Percentiles rank a stretch among this genome's conserved stretches.
phyloP scores from a whole-genome alignment of 2,113 vertebrate species.

The Sylvilagus bachmani region DNA sequence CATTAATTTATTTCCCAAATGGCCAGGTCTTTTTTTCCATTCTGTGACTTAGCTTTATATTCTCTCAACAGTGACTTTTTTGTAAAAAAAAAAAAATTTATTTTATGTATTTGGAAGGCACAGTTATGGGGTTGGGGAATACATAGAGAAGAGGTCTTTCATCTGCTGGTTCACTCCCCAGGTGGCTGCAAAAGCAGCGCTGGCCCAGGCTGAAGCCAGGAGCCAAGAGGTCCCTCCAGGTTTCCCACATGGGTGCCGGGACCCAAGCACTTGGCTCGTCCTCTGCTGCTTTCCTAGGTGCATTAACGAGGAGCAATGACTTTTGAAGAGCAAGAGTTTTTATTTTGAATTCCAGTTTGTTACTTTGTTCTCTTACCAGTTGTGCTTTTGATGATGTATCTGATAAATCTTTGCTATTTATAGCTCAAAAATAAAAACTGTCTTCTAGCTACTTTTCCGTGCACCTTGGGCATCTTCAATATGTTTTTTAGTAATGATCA shows the following conservation, averaged over 20 bases:
- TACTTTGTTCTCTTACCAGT: slow-evolving; percentile 26
- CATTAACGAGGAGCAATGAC: too few relatives aligned
- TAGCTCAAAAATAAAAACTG: background rate
- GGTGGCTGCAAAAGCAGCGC: too few relatives aligned
- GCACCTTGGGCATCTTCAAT: background rate
- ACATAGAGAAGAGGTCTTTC: too few relatives aligned
- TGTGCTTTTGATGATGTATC: slow-evolving; percentile 24
- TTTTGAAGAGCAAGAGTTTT: slow-evolving; percentile 44
- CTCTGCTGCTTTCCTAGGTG: too few relatives aligned
- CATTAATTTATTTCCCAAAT: background rate
- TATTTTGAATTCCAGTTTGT: slow-evolving; percentile 10
- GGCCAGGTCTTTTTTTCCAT: background rate
- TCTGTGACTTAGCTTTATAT: background rate
- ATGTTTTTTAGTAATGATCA: slow-evolving; percentile 2
- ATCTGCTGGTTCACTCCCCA: too few relatives aligned
- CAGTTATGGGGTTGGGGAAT: too few relatives aligned
- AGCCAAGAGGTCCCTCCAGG: too few relatives aligned
- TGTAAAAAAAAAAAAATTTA: background rate
- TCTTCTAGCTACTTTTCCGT: slow-evolving; percentile 50
- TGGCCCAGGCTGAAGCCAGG: too few relatives aligned
- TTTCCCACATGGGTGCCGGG: too few relatives aligned
- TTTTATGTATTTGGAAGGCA: too few relatives aligned
- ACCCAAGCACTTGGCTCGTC: too few relatives aligned
- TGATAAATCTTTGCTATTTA: slow-evolving; percentile 26
- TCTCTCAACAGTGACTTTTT: background rate